Base-by-base conservation (phyloP, 2,888 invertebrate genomes). In the Papilio elwesi region DNA sequence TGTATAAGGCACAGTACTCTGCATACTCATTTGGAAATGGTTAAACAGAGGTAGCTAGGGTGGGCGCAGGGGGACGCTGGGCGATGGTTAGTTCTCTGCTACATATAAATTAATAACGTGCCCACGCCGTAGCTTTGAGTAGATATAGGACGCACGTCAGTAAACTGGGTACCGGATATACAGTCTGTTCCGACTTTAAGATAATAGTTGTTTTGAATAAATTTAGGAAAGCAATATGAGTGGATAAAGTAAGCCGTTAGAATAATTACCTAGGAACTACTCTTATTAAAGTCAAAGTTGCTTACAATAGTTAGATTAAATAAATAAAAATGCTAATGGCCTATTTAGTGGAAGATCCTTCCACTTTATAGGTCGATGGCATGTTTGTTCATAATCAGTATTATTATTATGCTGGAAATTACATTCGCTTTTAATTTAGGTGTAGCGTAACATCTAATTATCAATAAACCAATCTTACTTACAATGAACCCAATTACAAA, bases 1-100 rank as follows among this genome's bases (percentile, higher is more conserved):
- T 89, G 89, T 90, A 87, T 89, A 87, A 88, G 87, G 87, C 83
- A 87, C 86, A 90, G 88, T 90, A 89, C 90, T 90, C 89, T 91
- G 93, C 92, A 92, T 91, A 92, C 92, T 91, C 92, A 90, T 92
- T 93, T 92, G 87, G 93, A 89, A 90, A 90, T 92, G 92, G 92
- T 93, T 92, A 91, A 93, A 91, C 91, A 89, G 78, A 80, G 81
- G 81, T 80, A 78, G 78, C 77, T 74, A 64, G 75, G 79, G 79
- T 79, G 75, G 75, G 78, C 43, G 71, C 73, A 79, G 84, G 83
- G 82, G 80, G 82, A 81, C 76, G 84, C 82, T 79, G 85, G 86
- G 89, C 85, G 85, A 87, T 88, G 92, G 91, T 93, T 92, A 93
- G 93, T 93, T 93, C 92, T 86, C 85, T 85, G 86, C 89, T 90